A percentile compares a stretch with the other conserved stretches of the same genome.
phyloP scores from a whole-genome alignment of 2,797 vertebrate genomes.

The Clarias platycephalus region DNA sequence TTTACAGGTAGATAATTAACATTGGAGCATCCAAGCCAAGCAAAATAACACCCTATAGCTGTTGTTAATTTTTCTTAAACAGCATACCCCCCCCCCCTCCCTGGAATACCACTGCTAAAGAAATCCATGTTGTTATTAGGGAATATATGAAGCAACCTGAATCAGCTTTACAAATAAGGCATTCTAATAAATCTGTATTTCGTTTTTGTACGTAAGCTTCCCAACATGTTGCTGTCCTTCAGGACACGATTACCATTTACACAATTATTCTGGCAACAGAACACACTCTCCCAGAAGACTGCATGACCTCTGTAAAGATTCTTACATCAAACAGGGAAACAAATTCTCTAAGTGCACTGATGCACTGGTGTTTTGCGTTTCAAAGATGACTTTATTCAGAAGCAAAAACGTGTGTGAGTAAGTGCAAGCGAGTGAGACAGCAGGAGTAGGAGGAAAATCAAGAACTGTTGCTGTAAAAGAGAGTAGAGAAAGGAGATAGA shows the following conservation, averaged over 20 bases:
- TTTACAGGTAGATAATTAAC: background rate
- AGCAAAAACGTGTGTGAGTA: conserved; percentile 24
- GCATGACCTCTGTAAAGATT: conserved; percentile 1
- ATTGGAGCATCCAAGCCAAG: background rate
- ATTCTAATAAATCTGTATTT: background rate
- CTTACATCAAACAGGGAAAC: conserved; percentile 10
- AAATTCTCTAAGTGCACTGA: background rate
- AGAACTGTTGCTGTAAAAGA: conserved; percentile 10
- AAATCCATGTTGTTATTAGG: background rate
- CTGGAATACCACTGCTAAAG: background rate
- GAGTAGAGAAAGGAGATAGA: conserved; percentile 11
- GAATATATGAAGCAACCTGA: background rate
- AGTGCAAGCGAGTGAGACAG: conserved; percentile 17
- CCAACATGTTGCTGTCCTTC: background rate
- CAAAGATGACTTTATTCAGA: conserved; percentile 13
- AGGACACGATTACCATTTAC: background rate
- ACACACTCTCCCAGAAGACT: conserved; percentile 14
- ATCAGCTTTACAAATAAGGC: background rate
- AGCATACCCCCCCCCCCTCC: too few species aligned
- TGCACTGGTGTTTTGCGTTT: conserved; percentile 15
- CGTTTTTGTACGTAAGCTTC: background rate
- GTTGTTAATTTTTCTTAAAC: background rate
- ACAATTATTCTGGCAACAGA: conserved; percentile 24
- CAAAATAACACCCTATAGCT: background rate
- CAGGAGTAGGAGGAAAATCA: conserved; percentile 18